Base-by-base conservation (phyloP, 2,888 invertebrate genomes). In the Caenorhabditis sulstoni region DNA sequence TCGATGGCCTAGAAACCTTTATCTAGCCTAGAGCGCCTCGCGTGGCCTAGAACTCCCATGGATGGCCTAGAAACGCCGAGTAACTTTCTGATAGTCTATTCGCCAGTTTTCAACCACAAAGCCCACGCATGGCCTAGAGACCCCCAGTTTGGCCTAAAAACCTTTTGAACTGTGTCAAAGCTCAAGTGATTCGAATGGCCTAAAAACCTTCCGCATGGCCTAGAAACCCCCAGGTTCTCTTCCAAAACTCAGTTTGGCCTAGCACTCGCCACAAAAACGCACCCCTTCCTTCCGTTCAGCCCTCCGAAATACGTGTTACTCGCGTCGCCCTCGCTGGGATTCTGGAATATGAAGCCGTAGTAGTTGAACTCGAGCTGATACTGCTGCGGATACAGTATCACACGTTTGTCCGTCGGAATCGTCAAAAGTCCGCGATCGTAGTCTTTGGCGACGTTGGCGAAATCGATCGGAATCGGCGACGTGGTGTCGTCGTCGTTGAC, bases 321-420 rank as follows among this genome's bases (percentile, higher is more conserved):
- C n/a, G 80, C 20, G 35, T 55, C 61, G 50, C 79, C 79, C 29
- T 78, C 76, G 20, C 39, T 53, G 23, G 82, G 75, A 23, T 61
- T 59, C 49, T 79, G 71, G 75, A 79, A 81, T 22, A 84, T 79
- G 59, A 83, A 84, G 18, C 84, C 81, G 8, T 11, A 11, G 23
- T 77, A 81, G 7, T 67, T 9, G n/a, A 68, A n/a, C 11, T 9
- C 1, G 12, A 81, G 14, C 11, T n/a, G 16, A 23, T 81, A 81
- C 11, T 47, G 16, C 29, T 62, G 22, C n/a, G 61, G 55, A 18
- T 45, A 47, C 2, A 80, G 22, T 1, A 55, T 22, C 1, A 18
- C 9, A 14, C 52, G 39, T 14, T 49, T 58, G 0, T 1, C 5
- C n/a, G 66, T 49, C n/a, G 75, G 71, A n/a, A 80, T 66, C 2